Conservation (phyloP, 2,797 vertebrate species). For the Sarcoramphus papa region DNA sequence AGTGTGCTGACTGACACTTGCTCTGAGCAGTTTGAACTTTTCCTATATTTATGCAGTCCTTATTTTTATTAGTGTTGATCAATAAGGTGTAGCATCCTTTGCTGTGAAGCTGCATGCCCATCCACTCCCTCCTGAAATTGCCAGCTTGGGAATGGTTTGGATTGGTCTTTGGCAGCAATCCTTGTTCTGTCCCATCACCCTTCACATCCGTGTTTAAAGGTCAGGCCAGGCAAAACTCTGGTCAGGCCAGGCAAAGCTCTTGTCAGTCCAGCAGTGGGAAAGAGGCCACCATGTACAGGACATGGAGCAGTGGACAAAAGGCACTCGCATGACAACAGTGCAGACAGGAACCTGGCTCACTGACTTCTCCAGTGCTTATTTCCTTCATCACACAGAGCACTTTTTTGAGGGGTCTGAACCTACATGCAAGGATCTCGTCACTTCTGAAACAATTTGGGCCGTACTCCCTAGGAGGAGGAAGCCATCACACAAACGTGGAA, state of each 20-base stretch:
- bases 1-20: rapidly evolving
- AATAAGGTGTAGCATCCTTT: not conserved
- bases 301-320: not conserved
- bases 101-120: not conserved
- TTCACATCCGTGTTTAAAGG: not conserved
- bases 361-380: not conserved
- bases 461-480: not conserved
- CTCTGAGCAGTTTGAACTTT: not conserved
- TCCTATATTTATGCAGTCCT: not conserved
- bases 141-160: not conserved
- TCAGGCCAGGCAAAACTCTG: not conserved
- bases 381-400: not conserved
- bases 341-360: not conserved
- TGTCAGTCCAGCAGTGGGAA: not conserved
- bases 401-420: not conserved
- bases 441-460: not conserved
- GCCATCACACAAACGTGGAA: rapidly evolving
- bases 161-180: not conserved
- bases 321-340: not conserved
- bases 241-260: not conserved
- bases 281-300: not conserved
- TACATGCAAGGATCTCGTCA: not conserved
- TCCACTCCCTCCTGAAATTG: not conserved
- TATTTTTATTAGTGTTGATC: not conserved
- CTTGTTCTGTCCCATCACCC: not conserved